A percentile compares a stretch with the other conserved stretches of the same genome.
These are phyloP conservation scores for Zoanthus gigantus DNA, from an alignment of 92 coral and sea anemone species.

Conservation along the genomic window DNA sequence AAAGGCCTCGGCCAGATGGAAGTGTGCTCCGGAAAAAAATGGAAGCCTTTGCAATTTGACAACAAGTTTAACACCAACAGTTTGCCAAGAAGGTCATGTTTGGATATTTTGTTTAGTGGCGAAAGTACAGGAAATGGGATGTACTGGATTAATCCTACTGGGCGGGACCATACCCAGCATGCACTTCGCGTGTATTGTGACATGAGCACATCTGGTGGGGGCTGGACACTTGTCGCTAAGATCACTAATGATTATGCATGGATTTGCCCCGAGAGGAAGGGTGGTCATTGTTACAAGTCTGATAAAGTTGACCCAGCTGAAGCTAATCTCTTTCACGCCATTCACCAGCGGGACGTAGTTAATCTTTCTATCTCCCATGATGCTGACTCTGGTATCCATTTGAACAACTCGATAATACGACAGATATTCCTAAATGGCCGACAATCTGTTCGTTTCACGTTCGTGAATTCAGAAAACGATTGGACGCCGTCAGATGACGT, in stretches of 20 bases:
- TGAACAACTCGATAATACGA: constrained; percentile 52
- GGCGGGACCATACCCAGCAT: constrained; percentile 49
- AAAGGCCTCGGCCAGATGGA: constrained; percentile 48
- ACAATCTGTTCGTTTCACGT: constrained; percentile 65
- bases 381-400: constrained; percentile 62
- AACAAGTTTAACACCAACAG: constrained; percentile 14
- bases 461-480: constrained; percentile 51
- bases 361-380: constrained; percentile 55
- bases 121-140: constrained; percentile 58
- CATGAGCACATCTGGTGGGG: constrained; percentile 67
- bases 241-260: constrained; percentile 63
- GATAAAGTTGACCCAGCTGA: constrained; percentile 46
- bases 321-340: constrained; percentile 60
- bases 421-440: constrained; percentile 64
- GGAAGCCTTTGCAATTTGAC: constrained; percentile 41
- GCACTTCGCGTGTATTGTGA: constrained; percentile 65
- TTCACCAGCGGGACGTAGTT: constrained; percentile 60
- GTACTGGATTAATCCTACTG: constrained; percentile 65
- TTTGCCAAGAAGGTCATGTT: constrained; percentile 47
- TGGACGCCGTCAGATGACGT: constrained; percentile 70
- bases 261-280: constrained; percentile 69
- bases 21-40: constrained; percentile 44
- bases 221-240: constrained; percentile 65
- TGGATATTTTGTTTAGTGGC: constrained; percentile 61
- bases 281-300: constrained; percentile 45